Evolutionary conservation across 1,140 invertebrate species (phyloP).

Genomic region (Monomorium pharaonis): DNA sequence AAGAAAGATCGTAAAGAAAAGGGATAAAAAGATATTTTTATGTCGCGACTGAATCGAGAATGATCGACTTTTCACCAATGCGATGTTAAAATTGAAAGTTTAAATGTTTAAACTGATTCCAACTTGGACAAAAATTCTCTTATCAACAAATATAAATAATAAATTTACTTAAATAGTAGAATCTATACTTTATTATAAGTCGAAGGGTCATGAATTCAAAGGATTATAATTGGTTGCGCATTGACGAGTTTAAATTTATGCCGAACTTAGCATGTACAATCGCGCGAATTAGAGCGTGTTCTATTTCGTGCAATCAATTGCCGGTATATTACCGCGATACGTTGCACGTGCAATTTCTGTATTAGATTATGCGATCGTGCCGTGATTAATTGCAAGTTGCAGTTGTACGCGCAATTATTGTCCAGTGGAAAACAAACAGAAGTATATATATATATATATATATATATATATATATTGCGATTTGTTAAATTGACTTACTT

Average conservation of each 20-base stretch:
- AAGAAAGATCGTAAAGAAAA: slow-evolving; percentile 22
- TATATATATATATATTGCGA: not conserved
- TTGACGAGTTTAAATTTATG: slow-evolving; percentile 42
- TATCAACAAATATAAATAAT: not conserved
- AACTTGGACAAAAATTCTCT: not conserved
- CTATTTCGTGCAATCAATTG: slow-evolving; percentile 54
- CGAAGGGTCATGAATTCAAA: not conserved
- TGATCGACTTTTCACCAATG: not conserved
- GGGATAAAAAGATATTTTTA: not conserved
- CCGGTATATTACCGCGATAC: slow-evolving; percentile 53
- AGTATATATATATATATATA: not conserved
- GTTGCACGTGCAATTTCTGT: slow-evolving; percentile 55
- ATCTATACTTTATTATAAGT: not conserved
- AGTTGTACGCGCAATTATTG: slow-evolving; percentile 47
- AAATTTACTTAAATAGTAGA: not conserved
- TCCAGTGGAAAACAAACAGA: slow-evolving; percentile 27
- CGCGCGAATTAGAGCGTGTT: slow-evolving; percentile 50
- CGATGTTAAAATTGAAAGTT: slow-evolving; percentile 13
- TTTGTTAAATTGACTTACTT: slow-evolving; percentile 51
- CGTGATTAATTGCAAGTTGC: slow-evolving; percentile 53
- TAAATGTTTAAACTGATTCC: not conserved
- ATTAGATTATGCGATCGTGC: slow-evolving; percentile 52
- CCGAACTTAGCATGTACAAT: slow-evolving; percentile 32
- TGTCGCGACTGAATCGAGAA: not conserved
- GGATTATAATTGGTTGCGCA: not conserved